phyloP scores from a whole-genome alignment of 2,888 invertebrate species.

The Philereme vetulata region DNA sequence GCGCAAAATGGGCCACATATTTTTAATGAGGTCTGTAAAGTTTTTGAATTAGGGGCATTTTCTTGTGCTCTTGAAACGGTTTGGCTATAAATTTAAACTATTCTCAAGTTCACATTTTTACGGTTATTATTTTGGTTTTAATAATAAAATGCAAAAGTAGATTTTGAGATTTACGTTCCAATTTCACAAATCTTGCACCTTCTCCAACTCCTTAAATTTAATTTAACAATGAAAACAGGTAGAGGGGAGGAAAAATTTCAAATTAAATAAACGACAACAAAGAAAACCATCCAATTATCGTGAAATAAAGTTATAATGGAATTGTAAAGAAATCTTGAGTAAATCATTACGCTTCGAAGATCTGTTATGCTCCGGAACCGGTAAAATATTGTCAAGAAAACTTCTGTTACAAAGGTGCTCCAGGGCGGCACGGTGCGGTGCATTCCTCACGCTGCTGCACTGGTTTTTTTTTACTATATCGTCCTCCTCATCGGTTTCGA shows the following conservation, averaged over 20 bases:
- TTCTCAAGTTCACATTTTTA: too few relatives aligned
- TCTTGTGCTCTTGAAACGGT: neutral
- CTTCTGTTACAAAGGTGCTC: too few relatives aligned
- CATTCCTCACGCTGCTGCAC: too few relatives aligned
- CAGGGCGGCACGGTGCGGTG: too few relatives aligned
- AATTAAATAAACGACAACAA: conserved; percentile 1
- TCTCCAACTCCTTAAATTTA: neutral
- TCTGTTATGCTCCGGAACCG: too few relatives aligned
- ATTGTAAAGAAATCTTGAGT: conserved; percentile 17
- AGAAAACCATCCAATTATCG: conserved; percentile 15
- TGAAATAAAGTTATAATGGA: conserved; percentile 21
- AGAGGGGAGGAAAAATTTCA: neutral
- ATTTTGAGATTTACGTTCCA: too few relatives aligned
- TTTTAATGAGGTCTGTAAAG: conserved; percentile 15
- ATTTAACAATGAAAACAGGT: neutral
- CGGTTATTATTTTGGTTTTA: too few relatives aligned
- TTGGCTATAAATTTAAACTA: too few relatives aligned
- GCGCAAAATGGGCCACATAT: conserved; percentile 2
- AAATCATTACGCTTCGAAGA: neutral
- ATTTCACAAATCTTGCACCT: neutral
- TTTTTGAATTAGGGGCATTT: conserved; percentile 3
- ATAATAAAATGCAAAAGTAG: too few relatives aligned
- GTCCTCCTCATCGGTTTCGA: too few relatives aligned
- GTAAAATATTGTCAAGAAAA: too few relatives aligned
- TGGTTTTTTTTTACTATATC: too few relatives aligned